Evolutionary conservation across 2,888 invertebrate species (phyloP).

Genomic region (Oxystoma pomonae): DNA sequence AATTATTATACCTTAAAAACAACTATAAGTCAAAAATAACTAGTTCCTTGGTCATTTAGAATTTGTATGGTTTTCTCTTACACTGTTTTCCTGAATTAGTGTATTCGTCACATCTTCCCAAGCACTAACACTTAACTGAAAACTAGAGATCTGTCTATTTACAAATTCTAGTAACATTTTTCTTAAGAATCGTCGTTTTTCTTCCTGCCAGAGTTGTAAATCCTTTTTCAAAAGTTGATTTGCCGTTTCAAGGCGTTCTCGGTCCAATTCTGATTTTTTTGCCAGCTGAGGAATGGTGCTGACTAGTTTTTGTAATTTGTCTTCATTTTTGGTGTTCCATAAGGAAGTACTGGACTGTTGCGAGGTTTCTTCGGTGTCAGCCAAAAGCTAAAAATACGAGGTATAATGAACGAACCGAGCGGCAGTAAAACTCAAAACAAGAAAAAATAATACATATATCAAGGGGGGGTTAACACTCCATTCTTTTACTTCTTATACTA

Average conservation of each 20-base stretch:
- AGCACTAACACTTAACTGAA: constrained; percentile 56
- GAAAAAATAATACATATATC: too few relatives aligned
- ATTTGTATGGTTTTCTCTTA: background rate
- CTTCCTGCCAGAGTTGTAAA: constrained; percentile 62
- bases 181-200: constrained; percentile 61
- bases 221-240: constrained; percentile 66
- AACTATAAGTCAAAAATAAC: too few relatives aligned
- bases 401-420: background rate
- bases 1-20: too few relatives aligned
- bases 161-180: constrained; percentile 59
- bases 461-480: too few relatives aligned
- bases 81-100: constrained; percentile 23
- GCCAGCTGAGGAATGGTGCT: constrained; percentile 51
- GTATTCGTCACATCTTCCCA: constrained; percentile 51
- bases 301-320: constrained; percentile 52
- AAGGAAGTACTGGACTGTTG: constrained; percentile 45
- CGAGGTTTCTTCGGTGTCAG: constrained; percentile 33
- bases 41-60: background rate
- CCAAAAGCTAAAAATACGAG: constrained; percentile 32
- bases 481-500: too few relatives aligned
- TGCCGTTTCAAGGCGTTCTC: constrained; percentile 64
- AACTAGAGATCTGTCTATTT: constrained; percentile 61
- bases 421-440: too few relatives aligned
- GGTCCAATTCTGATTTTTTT: constrained; percentile 52
- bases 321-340: constrained; percentile 58